phyloP scores from a whole-genome alignment of 2,113 vertebrate species.

The Labrus mixtus region DNA sequence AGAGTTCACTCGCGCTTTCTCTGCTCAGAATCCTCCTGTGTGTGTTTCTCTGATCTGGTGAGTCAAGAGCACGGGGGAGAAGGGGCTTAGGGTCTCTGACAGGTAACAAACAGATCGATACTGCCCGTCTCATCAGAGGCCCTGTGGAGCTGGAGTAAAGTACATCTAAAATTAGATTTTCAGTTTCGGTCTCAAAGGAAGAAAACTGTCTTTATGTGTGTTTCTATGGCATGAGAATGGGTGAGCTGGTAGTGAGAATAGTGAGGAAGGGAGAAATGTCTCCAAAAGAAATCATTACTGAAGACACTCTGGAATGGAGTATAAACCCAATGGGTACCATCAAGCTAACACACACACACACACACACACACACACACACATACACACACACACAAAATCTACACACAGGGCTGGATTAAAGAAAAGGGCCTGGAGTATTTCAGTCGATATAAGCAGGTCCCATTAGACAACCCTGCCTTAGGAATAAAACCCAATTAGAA shows the following conservation, averaged over 20 bases:
- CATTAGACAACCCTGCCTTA: slow-evolving; percentile 18
- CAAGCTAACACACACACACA: background rate
- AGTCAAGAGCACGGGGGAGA: slow-evolving; percentile 33
- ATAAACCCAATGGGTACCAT: slow-evolving; percentile 8
- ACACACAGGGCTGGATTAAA: slow-evolving; percentile 12
- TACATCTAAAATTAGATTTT: slow-evolving; percentile 42
- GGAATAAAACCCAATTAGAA: slow-evolving; percentile 20
- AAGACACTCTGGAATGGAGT: background rate
- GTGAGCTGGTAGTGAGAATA: background rate
- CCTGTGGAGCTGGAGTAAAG: slow-evolving; percentile 15
- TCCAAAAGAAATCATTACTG: slow-evolving; percentile 16
- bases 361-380: background rate
- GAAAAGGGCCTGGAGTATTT: slow-evolving; percentile 12
- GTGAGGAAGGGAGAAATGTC: background rate
- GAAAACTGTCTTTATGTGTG: slow-evolving; percentile 16
- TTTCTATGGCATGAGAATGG: slow-evolving; percentile 5
- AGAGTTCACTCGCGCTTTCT: slow-evolving; percentile 27
- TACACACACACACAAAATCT: background rate
- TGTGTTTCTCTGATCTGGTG: slow-evolving; percentile 23
- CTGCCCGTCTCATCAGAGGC: slow-evolving; percentile 32
- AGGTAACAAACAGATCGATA: slow-evolving; percentile 63
- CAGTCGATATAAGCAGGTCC: slow-evolving; percentile 6
- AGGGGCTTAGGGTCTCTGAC: slow-evolving; percentile 29
- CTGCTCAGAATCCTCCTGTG: slow-evolving; percentile 12
- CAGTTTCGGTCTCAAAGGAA: background rate